Conservation (phyloP, 23 tunicate species). For the Halocynthia roretzi region DNA sequence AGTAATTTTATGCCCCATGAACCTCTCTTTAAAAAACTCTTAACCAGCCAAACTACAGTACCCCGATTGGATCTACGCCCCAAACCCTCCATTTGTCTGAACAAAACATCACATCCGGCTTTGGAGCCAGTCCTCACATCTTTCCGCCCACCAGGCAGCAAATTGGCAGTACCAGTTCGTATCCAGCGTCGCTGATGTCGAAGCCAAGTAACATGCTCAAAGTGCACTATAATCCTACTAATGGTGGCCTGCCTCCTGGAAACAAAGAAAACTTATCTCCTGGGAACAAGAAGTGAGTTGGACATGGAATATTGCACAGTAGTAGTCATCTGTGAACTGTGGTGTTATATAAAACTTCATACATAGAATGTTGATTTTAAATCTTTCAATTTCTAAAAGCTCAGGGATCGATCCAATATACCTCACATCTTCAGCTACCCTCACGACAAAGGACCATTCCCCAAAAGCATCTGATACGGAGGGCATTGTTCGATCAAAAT, state of each 20-base stretch:
- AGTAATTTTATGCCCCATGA: conserved; percentile 1
- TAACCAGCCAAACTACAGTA: conserved; percentile 84
- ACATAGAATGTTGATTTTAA: too few relatives aligned
- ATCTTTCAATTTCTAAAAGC: not conserved
- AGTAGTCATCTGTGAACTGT: too few relatives aligned
- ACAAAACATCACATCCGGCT: conserved; percentile 36
- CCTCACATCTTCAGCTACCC: conserved; percentile 38
- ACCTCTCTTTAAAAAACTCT: not conserved
- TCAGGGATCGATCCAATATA: conserved; percentile 73
- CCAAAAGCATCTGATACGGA: too few relatives aligned
- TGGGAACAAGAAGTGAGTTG: too few relatives aligned
- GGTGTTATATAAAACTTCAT: too few relatives aligned
- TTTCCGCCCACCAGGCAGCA: conserved; percentile 15
- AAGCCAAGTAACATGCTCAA: not conserved
- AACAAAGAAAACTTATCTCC: conserved; percentile 28
- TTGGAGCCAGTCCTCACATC: conserved; percentile 55
- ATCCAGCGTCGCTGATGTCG: conserved; percentile 11
- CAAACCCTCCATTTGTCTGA: conserved; percentile 54
- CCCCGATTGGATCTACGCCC: conserved; percentile 73
- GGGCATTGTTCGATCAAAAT: too few relatives aligned
- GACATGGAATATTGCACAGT: too few relatives aligned
- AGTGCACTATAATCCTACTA: conserved; percentile 18
- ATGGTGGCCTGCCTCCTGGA: conserved; percentile 4
- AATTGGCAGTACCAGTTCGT: conserved; percentile 15
- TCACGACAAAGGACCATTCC: not conserved